Evolutionary conservation across 2,888 invertebrate genomes (phyloP).

Genomic region (Catonia carolina): DNA sequence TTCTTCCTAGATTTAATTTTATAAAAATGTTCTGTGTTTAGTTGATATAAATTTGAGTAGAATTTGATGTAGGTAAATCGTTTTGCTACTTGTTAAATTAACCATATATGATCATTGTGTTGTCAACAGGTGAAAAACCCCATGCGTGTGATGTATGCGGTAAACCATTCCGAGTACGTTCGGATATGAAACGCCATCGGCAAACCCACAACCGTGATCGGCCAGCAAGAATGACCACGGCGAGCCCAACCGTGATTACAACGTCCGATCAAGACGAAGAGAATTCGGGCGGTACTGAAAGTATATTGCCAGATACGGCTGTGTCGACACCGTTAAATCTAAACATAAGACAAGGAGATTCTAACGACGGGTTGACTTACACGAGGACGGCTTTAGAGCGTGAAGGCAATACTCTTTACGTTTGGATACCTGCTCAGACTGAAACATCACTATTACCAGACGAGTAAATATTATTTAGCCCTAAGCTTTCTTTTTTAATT

Average conservation of each 20-base stretch:
- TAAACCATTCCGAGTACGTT: conserved; percentile 74
- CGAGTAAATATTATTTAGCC: too few relatives aligned
- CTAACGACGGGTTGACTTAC: conserved; percentile 28
- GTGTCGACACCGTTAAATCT: conserved; percentile 32
- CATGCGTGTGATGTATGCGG: conserved; percentile 68
- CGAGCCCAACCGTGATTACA: neutral
- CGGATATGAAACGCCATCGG: conserved; percentile 75
- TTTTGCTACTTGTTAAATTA: too few relatives aligned
- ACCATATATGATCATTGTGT: too few relatives aligned
- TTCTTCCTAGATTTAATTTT: too few relatives aligned
- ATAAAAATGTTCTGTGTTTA: too few relatives aligned
- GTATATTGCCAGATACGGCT: conserved; percentile 24
- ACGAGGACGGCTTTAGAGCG: conserved; percentile 26
- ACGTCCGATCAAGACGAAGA: conserved; percentile 3
- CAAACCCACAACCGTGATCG: conserved; percentile 54
- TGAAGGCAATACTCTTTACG: conserved; percentile 32
- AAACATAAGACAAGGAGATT: conserved; percentile 31
- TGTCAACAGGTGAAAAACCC: conserved; percentile 72
- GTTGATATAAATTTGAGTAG: too few relatives aligned
- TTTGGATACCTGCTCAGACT: conserved; percentile 34
- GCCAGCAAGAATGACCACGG: conserved; percentile 1
- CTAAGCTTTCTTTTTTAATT: too few relatives aligned
- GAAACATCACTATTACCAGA: conserved; percentile 33
- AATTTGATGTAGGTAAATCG: too few relatives aligned
- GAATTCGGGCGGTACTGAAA: conserved; percentile 20